phyloP scores from a whole-genome alignment of 1,140 invertebrate genomes.

The Piezodorus guildinii region DNA sequence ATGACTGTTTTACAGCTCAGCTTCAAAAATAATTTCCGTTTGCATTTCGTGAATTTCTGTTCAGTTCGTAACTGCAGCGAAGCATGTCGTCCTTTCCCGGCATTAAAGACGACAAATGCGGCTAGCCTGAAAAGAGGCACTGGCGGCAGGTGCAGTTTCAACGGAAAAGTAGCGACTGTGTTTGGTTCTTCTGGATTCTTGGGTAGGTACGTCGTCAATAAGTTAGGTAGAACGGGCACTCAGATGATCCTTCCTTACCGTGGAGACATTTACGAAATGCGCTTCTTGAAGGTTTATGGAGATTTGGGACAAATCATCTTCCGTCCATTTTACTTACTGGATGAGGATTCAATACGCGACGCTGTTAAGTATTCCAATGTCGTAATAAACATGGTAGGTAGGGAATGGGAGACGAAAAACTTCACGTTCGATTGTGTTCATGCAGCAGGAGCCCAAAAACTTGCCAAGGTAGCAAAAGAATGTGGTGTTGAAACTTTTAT shows the following conservation, averaged over 20 bases:
- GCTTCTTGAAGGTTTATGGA: constrained; percentile 68
- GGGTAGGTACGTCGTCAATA: constrained; percentile 73
- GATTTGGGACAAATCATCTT: constrained; percentile 95
- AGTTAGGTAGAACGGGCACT: constrained; percentile 73
- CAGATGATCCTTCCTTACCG: constrained; percentile 90
- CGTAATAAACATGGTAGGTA: constrained; percentile 89
- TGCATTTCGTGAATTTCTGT: too few relatives aligned
- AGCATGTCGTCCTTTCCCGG: too few relatives aligned
- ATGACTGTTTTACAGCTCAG: too few relatives aligned
- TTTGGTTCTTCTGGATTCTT: constrained; percentile 87
- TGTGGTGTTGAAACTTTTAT: constrained; percentile 72
- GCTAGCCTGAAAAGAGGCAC: constrained; percentile 49
- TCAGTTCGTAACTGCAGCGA: too few relatives aligned
- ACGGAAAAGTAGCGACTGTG: constrained; percentile 88
- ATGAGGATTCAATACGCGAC: constrained; percentile 77
- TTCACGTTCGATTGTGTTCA: constrained; percentile 72
- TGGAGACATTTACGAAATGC: constrained; percentile 66
- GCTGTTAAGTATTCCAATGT: constrained; percentile 92
- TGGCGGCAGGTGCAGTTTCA: constrained; percentile 91
- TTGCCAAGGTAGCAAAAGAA: constrained; percentile 65
- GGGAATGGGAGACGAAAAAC: constrained; percentile 84
- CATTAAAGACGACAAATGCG: too few relatives aligned
- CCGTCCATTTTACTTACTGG: constrained; percentile 69
- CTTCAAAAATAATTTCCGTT: too few relatives aligned
- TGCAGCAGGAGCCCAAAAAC: constrained; percentile 53